Evolutionary conservation across 2,888 invertebrate species (phyloP), one percentile per base, ranked within the genome.

Genomic region (Neoascia interrupta): DNA sequence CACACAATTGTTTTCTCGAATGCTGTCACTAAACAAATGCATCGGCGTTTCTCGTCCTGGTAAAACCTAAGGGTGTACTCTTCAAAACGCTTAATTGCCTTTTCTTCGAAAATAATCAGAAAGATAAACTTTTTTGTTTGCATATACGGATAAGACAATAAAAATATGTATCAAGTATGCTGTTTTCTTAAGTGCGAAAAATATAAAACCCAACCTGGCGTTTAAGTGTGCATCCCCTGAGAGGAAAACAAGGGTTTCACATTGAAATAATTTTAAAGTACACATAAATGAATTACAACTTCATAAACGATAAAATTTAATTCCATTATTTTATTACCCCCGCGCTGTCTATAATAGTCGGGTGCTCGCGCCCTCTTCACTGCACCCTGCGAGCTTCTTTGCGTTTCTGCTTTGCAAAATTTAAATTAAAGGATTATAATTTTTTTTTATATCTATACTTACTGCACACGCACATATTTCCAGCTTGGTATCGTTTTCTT

Each of bases 251-350:
- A 21, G 19, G 19, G 16, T 4, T 5, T 45, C 4, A 1, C 23
- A 13, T 11, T 13, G 34, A 66, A 73, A 60, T 45, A 68, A 43
- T 69, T 72, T 54, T 47, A 76, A 76, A 66, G 70, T 43, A 61
- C 79, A 36, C 73, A 73, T 79, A 79, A 79, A 79, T 79, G 79
- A 79, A 79, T 79, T 79, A 79, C 73, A 79, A 79, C 79, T 79
- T 79, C 79, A 79, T 79, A 79, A 79, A 79, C 79, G 73, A 79
- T 73, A 79, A 79, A 79, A 79, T 47, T 73, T 79, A 79, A 79
- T 79, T 79, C 79, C 73, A 79, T 79, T 79, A 73, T 79, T 79
- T 79, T 79, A 79, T 72, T 79, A 79, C 66, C 60, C 47, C 43
- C 15, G 26, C 47, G 28, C n/a, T n/a, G n/a, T n/a, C n/a, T 63